A percentile compares a stretch with the other conserved stretches of the same genome.
Conservation (phyloP, 2,888 invertebrate species). For the Punctoribates punctum region DNA sequence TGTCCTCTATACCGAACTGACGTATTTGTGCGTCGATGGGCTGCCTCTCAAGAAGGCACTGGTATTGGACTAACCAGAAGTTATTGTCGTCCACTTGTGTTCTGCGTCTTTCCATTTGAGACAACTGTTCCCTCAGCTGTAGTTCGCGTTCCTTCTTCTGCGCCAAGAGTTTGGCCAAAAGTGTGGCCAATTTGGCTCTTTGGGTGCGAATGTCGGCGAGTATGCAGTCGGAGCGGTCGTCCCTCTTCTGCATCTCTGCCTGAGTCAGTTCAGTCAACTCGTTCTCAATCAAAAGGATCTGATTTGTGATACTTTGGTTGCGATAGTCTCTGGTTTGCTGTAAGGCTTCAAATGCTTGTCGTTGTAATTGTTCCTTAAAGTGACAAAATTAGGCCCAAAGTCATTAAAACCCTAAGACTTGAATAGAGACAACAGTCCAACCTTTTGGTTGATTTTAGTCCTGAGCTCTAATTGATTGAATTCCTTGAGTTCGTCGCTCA, state of each 20-base stretch:
- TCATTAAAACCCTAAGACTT: not conserved
- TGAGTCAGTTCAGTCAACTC: constrained; percentile 45
- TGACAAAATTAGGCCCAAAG: not conserved
- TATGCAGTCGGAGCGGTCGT: constrained; percentile 40
- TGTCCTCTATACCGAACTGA: constrained; percentile 49
- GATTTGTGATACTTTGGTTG: not conserved
- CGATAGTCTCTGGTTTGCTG: not conserved
- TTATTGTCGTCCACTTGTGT: constrained; percentile 54
- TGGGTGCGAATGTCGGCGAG: constrained; percentile 45
- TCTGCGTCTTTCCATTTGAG: constrained; percentile 64
- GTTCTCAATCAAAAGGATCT: constrained; percentile 47
- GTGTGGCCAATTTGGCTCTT: constrained; percentile 45
- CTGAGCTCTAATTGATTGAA: constrained; percentile 10
- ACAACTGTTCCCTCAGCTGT: constrained; percentile 53
- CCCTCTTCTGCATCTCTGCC: constrained; percentile 46
- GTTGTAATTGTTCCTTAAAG: constrained; percentile 29
- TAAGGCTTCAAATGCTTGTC: constrained; percentile 14
- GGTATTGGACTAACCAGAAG: constrained; percentile 66
- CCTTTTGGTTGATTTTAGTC: not conserved
- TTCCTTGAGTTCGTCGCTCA: constrained; percentile 10
- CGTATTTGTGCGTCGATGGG: constrained; percentile 56
- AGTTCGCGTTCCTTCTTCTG: constrained; percentile 45
- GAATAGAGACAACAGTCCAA: not conserved
- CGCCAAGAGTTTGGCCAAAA: constrained; percentile 43
- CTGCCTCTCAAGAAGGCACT: constrained; percentile 70